Evolutionary conservation across 2,113 vertebrate species (phyloP).

Genomic region (Nipponia nippon): DNA sequence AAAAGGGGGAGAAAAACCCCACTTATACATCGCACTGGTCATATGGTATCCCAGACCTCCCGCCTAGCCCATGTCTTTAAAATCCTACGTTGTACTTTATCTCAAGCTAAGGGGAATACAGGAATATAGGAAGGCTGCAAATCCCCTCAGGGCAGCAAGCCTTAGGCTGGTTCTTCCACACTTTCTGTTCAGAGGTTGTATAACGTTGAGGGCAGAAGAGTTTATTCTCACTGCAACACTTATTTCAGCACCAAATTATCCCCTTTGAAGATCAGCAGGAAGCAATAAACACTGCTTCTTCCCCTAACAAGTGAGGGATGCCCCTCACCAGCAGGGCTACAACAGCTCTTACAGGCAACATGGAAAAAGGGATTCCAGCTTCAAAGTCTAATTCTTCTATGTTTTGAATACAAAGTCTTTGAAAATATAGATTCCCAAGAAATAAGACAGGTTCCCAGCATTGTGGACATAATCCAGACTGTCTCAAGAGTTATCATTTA

Average conservation of each 20-base stretch:
- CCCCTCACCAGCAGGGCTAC: not conserved
- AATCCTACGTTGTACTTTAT: rapidly evolving
- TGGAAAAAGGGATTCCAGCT: not conserved
- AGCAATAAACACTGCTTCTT: not conserved
- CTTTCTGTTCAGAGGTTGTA: not conserved
- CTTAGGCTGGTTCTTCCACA: not conserved
- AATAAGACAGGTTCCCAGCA: not conserved
- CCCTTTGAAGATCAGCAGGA: not conserved
- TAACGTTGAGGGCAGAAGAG: not conserved
- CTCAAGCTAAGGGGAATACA: not conserved
- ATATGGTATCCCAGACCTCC: not conserved
- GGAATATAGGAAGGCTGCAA: not conserved
- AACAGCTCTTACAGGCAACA: not conserved
- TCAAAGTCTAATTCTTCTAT: not conserved
- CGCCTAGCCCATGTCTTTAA: not conserved
- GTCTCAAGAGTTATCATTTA: not conserved
- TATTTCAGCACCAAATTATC: not conserved
- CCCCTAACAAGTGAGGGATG: not conserved
- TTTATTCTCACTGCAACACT: not conserved
- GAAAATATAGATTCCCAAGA: not conserved
- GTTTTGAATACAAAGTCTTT: not conserved
- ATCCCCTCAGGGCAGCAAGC: not conserved
- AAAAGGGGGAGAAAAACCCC: not conserved
- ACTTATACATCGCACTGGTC: not conserved
- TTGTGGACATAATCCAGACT: not conserved